Base-by-base conservation (phyloP, 2,888 invertebrate genomes). In the Apotomis capreana region DNA sequence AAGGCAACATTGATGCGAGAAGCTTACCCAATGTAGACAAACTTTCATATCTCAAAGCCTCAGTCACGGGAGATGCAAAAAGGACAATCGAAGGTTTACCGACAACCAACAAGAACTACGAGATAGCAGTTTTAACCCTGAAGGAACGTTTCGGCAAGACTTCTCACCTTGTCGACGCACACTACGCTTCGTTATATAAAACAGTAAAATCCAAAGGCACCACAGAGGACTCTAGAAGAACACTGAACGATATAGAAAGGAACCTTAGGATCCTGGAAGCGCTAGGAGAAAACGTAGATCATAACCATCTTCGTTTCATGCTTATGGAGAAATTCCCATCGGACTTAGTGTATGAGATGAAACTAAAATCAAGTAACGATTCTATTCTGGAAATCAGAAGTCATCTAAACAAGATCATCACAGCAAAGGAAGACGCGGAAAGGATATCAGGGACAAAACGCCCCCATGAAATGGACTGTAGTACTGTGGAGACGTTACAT, bases 1-100 rank as follows among this genome's bases (percentile, higher is more conserved):
- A 9, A 4, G 51, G 40, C 3, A 69, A 69, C n/a, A 46, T 69
- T 44, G 36, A 61, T 13, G 13, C 54, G 0, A 46, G 44, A n/a
- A 61, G 54, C n/a, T 26, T 68, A 44, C 5, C 52, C 1, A 61
- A 68, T 8, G 68, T 68, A 1, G 68, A 61, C 9, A 61, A 68
- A 46, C 40, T 59, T 5, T 40, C 59, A 4, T 59, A 59, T 13
- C 40, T 59, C 0, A 59, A 59, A 6, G 59, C 59, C 1, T 59
- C 59, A 6, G 40, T 59, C 6, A 26, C 40, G 3, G 59, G 59
- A 5, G 40, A 59, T 5, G 59, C 59, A 6, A 59, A 59, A 40
- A 59, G 40, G 10, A 40, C 59, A 37, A 59, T 59, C 4, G 59
- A 59, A 10, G 59, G 59, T 5, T n/a, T 59, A 10, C 10, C 26